Conservation (phyloP, 2,888 invertebrate species). For the Drosophila algonquin region DNA sequence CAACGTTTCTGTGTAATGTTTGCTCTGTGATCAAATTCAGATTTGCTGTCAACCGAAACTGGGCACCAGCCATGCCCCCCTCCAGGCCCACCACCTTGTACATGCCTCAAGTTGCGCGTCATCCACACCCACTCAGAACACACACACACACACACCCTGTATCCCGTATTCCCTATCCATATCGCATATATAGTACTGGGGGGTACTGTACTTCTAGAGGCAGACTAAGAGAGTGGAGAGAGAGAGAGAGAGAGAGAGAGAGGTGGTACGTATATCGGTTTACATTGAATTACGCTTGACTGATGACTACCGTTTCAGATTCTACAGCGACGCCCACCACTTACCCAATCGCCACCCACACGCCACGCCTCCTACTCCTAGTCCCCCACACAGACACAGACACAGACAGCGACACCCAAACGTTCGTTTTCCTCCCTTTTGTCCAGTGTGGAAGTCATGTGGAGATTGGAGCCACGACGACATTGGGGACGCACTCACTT, state of each 20-base stretch:
- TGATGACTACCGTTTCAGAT: conserved; percentile 65
- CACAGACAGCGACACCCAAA: not conserved
- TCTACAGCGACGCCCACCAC: conserved; percentile 21
- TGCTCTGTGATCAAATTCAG: conserved; percentile 71
- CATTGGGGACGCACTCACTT: conserved; percentile 48
- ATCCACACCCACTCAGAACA: conserved; percentile 28
- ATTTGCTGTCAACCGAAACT: conserved; percentile 73
- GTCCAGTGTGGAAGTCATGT: conserved; percentile 27
- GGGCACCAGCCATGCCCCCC: conserved; percentile 35
- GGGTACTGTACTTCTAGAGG: not conserved
- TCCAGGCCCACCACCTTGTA: not conserved
- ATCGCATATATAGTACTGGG: not conserved
- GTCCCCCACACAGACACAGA: not conserved
- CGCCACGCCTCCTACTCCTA: not conserved
- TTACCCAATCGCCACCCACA: conserved; percentile 8
- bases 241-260: not conserved
- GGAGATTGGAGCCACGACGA: conserved; percentile 23
- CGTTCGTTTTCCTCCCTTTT: not conserved
- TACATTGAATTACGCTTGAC: conserved; percentile 73
- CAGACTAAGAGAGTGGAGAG: not conserved
- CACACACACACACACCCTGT: conserved; percentile 29
- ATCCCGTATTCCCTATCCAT: conserved; percentile 36
- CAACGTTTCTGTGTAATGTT: conserved; percentile 65
- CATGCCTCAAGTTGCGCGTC: conserved; percentile 7
- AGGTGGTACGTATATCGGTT: conserved; percentile 53